Evolutionary conservation across 2,113 vertebrate genomes (phyloP).

Genomic region (Narcine bancroftii): DNA sequence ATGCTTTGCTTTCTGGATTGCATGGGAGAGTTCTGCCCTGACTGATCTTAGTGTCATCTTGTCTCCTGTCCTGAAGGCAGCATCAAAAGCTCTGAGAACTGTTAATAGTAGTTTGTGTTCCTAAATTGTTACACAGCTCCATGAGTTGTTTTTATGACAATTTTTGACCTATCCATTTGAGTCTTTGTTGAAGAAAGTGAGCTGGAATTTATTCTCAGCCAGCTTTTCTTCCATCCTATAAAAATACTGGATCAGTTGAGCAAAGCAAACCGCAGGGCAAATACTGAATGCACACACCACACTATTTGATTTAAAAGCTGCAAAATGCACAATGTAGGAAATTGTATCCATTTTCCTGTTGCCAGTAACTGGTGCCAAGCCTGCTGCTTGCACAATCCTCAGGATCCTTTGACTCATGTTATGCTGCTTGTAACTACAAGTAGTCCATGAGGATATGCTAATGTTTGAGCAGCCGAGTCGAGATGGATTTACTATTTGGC

Average conservation of each 20-base stretch:
- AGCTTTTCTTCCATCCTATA: constrained; percentile 7
- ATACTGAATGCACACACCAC: not conserved
- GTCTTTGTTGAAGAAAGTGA: not conserved
- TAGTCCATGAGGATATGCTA: not conserved
- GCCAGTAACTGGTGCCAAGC: not conserved
- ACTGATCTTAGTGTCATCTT: too few species aligned
- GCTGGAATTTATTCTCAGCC: not conserved
- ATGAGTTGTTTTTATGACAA: not conserved
- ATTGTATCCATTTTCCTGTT: not conserved
- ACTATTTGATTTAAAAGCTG: not conserved
- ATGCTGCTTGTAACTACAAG: constrained; percentile 6
- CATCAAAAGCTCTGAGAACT: too few species aligned
- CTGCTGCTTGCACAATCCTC: not conserved
- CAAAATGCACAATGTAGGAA: not conserved
- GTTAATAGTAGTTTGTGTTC: too few species aligned
- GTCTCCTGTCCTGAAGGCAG: too few species aligned
- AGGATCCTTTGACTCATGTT: not conserved
- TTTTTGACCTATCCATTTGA: not conserved
- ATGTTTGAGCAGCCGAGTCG: not conserved
- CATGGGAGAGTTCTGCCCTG: too few species aligned
- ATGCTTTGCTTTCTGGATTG: too few species aligned
- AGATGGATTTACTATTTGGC: not conserved
- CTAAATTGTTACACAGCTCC: not conserved
- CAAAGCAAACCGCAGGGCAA: not conserved
- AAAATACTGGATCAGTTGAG: not conserved